phyloP scores from a whole-genome alignment of 2,888 invertebrate genomes.

The Cheilosia grossa region DNA sequence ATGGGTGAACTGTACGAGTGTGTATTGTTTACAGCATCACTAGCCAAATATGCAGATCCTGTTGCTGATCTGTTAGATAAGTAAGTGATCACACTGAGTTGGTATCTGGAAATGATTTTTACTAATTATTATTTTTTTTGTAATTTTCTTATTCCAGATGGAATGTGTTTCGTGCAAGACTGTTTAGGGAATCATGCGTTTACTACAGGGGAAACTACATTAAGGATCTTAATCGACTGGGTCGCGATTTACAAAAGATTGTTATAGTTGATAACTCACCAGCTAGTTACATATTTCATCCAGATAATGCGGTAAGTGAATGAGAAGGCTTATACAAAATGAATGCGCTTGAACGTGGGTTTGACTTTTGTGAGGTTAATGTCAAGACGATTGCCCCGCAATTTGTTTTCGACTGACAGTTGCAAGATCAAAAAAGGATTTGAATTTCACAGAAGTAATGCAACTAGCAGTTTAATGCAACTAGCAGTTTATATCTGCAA shows the following conservation, averaged over 20 bases:
- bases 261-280: constrained; percentile 99
- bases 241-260: constrained; percentile 97
- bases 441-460: no score
- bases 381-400: no score
- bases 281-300: constrained; percentile 99
- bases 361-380: no score
- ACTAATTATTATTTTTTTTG: constrained; percentile 9
- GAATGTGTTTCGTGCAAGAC: constrained; percentile 97
- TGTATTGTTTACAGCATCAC: constrained; percentile 99
- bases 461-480: no score
- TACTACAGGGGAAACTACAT: constrained; percentile 99
- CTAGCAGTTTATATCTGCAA: no score
- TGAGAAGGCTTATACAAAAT: no score
- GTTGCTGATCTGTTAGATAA: constrained; percentile 98
- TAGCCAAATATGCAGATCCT: constrained; percentile 99
- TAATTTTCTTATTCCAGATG: constrained; percentile 86
- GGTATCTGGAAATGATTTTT: background rate
- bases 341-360: no score
- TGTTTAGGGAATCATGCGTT: constrained; percentile 99
- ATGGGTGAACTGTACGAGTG: constrained; percentile 99
- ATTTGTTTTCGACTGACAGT: no score
- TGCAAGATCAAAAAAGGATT: no score
- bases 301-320: constrained; percentile 98
- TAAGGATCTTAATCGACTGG: constrained; percentile 99
- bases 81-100: constrained; percentile 79